Conservation (phyloP, 2,113 vertebrate species). For the Apeltes quadracus region DNA sequence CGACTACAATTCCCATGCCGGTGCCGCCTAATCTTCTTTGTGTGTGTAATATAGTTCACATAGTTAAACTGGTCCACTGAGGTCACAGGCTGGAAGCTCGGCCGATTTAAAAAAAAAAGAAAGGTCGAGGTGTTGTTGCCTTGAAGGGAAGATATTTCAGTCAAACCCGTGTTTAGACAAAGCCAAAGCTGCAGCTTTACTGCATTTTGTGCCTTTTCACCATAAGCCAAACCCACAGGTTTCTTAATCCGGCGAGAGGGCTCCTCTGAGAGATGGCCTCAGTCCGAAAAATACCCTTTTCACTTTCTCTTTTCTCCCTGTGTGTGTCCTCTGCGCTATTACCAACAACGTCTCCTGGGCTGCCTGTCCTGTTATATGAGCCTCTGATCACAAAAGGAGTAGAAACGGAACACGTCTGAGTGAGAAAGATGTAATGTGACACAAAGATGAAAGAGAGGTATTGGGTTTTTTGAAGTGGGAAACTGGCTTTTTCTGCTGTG, state of each 20-base stretch:
- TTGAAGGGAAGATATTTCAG: constrained; percentile 42
- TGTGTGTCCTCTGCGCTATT: constrained; percentile 40
- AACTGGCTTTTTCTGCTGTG: constrained; percentile 40
- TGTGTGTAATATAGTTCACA: constrained; percentile 37
- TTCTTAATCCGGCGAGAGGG: constrained; percentile 40
- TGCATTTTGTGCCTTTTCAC: constrained; percentile 36
- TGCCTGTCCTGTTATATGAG: constrained; percentile 22
- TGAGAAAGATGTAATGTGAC: constrained; percentile 30
- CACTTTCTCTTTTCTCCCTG: constrained; percentile 25
- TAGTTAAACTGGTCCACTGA: constrained; percentile 43
- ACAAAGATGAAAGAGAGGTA: constrained; percentile 17
- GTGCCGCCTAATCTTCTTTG: constrained; percentile 1
- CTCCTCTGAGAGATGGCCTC: constrained; percentile 43
- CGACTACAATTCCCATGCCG: constrained; percentile 8
- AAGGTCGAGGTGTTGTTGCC: constrained; percentile 8
- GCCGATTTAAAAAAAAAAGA: constrained; percentile 38
- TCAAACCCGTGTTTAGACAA: constrained; percentile 23
- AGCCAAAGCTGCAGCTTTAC: constrained; percentile 27
- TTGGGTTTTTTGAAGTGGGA: constrained; percentile 29
- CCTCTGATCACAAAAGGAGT: constrained; percentile 26
- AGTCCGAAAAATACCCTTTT: constrained; percentile 41
- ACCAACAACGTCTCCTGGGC: constrained; percentile 46
- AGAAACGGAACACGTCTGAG: constrained; percentile 5
- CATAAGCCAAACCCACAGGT: constrained; percentile 43
- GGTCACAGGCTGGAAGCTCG: constrained; percentile 41